Base-by-base conservation (phyloP, 2,888 invertebrate species). In the Actias luna region DNA sequence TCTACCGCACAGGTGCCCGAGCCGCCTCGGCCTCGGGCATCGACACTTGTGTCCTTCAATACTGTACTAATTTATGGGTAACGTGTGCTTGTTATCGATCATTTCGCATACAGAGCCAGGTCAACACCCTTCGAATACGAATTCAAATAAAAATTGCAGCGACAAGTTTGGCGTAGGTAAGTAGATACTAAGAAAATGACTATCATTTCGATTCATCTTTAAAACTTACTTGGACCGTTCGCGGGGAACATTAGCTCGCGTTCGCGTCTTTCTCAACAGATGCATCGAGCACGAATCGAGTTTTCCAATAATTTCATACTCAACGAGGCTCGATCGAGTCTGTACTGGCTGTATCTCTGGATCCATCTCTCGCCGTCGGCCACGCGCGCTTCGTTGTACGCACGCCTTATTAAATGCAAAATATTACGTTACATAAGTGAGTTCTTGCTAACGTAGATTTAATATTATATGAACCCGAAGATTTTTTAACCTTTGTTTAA, bases 281-380 rank as follows among this genome's bases (percentile, higher is more conserved):
- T 89, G 86, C 85, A 89, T 89, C 89, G 87, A 74, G 85, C 91
- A 89, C 90, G 90, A 89, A 87, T 79, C 83, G 82, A 84, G 81
- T 88, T 87, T 86, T 84, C 89, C 89, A 90, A 92, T 91, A 92
- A 92, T 91, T 91, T 88, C 89, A 88, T 89, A 89, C 84, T 77
- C 78, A 74, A 82, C 82, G 82, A 83, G 81, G 73, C 77, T 69
- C 81, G 85, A 88, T 87, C 87, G 85, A 79, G 76, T 71, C 72
- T 64, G 83, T 89, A 89, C 90, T 88, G 76, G 70, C 72, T 64
- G 83, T 89, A 89, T 91, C 89, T 74, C 61, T 59, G 72, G 72
- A 77, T 81, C 76, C 85, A 89, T 90, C 89, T 88, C 80, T 82
- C 72, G 88, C 91, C 90, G 79, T 77, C 79, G 89, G 90, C 89